phyloP scores from a whole-genome alignment of 2,113 vertebrate genomes.

The Damaliscus lunatus region DNA sequence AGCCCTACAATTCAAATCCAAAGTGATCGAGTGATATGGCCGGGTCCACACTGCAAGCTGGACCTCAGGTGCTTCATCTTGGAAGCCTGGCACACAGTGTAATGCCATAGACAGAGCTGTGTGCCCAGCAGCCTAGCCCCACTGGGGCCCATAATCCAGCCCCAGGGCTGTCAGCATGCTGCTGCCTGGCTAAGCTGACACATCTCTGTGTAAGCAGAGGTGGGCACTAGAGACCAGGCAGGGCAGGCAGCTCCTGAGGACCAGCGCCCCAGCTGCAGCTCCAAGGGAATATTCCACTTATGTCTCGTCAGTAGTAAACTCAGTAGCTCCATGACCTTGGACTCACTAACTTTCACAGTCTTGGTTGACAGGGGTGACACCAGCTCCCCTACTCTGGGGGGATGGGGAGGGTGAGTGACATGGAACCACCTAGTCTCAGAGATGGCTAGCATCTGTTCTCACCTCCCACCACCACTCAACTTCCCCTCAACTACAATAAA shows the following conservation, averaged over 20 bases:
- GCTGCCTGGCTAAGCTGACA: neutral
- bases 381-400: neutral
- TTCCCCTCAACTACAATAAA: neutral
- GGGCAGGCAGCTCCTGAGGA: neutral
- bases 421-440: neutral
- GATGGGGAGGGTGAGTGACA: neutral
- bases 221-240: neutral
- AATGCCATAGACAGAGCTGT: neutral
- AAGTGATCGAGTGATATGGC: neutral
- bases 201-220: neutral
- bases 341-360: neutral
- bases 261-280: neutral
- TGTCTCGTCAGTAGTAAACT: neutral
- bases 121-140: neutral
- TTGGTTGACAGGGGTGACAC: neutral
- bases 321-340: neutral
- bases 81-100: neutral
- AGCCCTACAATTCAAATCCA: neutral
- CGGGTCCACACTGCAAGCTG: neutral
- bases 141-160: neutral
- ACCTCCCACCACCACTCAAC: neutral
- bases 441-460: neutral
- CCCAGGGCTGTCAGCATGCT: neutral
- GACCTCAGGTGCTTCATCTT: neutral
- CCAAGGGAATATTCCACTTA: neutral